Percentiles rank a stretch among this genome's conserved stretches.
phyloP scores from a whole-genome alignment of 2,888 invertebrate genomes.

The Eurois occulta region DNA sequence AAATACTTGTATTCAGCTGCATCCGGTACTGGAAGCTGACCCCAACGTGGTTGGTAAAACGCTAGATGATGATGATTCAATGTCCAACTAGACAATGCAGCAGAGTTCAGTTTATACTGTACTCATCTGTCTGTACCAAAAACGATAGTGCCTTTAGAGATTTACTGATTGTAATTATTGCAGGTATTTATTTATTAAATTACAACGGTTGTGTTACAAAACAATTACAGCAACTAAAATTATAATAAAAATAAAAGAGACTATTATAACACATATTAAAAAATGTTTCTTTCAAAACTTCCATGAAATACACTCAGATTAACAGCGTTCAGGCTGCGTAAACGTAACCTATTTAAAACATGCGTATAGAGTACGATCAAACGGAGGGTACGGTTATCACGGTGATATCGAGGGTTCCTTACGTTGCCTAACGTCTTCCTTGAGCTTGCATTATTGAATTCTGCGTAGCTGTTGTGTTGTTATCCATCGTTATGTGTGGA shows the following conservation, averaged over 20 bases:
- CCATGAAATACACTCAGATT: background rate
- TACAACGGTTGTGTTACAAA: too few species aligned
- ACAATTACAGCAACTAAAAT: too few species aligned
- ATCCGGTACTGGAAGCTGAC: too few species aligned
- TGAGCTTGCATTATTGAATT: slow-evolving; percentile 21
- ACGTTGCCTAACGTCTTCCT: slow-evolving; percentile 7
- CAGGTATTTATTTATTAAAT: too few species aligned
- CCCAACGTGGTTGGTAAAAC: background rate
- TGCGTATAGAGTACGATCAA: background rate
- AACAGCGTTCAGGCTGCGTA: background rate
- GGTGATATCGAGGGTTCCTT: background rate
- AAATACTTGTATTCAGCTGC: too few species aligned
- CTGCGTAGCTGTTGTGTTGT: background rate
- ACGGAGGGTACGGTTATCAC: background rate
- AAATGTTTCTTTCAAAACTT: background rate
- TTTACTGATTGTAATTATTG: background rate
- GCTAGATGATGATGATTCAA: background rate
- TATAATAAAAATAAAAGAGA: too few species aligned
- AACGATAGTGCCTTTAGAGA: background rate
- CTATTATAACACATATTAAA: too few species aligned
- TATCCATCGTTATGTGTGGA: background rate
- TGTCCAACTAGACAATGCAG: background rate
- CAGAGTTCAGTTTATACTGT: background rate
- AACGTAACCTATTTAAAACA: slow-evolving; percentile 2
- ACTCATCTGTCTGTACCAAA: background rate